phyloP scores from a whole-genome alignment of 2,888 invertebrate species.

The Aromia moschata region DNA sequence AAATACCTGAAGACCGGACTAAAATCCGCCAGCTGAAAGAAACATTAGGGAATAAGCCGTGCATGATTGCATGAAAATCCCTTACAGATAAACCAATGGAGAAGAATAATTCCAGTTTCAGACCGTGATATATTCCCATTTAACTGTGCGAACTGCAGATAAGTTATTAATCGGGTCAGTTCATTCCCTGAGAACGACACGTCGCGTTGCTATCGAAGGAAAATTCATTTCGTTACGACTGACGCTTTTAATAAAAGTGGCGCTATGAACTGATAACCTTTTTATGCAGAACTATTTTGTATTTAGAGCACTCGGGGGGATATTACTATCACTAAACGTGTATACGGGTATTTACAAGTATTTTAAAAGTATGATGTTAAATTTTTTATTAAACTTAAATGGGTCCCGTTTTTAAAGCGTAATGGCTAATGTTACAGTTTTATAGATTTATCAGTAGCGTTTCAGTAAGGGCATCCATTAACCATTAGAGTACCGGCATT shows the following conservation, averaged over 20 bases:
- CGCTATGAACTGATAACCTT: neutral
- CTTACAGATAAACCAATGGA: constrained; percentile 51
- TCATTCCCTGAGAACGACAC: constrained; percentile 13
- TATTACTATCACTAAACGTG: too few relatives aligned
- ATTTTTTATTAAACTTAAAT: too few relatives aligned
- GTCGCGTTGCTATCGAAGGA: neutral
- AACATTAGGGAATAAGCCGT: constrained; percentile 48
- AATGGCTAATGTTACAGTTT: too few relatives aligned
- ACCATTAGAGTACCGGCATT: too few relatives aligned
- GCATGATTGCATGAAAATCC: constrained; percentile 52
- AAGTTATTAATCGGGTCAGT: constrained; percentile 49
- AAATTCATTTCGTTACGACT: constrained; percentile 15
- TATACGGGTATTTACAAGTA: too few relatives aligned
- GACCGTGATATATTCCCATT: constrained; percentile 46
- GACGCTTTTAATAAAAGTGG: constrained; percentile 10
- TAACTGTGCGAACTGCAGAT: constrained; percentile 44
- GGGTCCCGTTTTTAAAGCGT: too few relatives aligned
- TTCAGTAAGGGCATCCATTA: too few relatives aligned
- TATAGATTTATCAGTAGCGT: too few relatives aligned
- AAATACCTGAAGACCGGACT: too few relatives aligned
- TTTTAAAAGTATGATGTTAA: too few relatives aligned
- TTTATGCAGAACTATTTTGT: constrained; percentile 19
- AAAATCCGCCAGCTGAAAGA: constrained; percentile 27
- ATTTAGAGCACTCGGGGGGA: too few relatives aligned
- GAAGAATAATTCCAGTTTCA: constrained; percentile 51